Conservation (phyloP, 2,797 vertebrate species). For the Glyptemys insculpta region DNA sequence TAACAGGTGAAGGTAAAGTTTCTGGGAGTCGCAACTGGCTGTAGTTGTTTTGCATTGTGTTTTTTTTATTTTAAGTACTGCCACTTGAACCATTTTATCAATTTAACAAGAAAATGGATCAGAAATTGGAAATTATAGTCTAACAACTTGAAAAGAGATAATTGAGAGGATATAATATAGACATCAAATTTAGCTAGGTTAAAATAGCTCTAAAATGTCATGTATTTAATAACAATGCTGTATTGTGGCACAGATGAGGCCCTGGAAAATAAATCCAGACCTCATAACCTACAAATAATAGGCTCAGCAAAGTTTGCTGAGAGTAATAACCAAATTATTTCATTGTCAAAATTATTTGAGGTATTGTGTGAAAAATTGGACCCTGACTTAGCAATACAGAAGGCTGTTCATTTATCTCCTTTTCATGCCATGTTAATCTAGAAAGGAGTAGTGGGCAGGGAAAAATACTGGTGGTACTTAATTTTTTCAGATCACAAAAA, state of each 20-base stretch:
- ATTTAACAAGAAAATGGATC: background rate
- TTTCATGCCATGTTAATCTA: background rate
- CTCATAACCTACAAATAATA: background rate
- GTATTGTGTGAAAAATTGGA: background rate
- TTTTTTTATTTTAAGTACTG: background rate
- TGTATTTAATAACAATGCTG: background rate
- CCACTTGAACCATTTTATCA: background rate
- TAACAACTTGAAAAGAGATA: background rate
- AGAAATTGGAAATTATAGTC: background rate
- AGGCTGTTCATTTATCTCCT: background rate
- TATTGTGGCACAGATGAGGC: background rate
- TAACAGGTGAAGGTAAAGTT: background rate
- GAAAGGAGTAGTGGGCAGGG: background rate
- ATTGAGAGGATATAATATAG: background rate
- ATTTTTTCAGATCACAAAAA: background rate
- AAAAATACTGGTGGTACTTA: background rate
- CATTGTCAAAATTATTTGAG: background rate
- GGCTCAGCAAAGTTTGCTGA: background rate
- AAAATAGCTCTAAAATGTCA: background rate
- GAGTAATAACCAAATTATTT: background rate
- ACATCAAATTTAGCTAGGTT: background rate
- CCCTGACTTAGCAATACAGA: background rate
- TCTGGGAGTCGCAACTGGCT: background rate
- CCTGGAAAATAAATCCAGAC: background rate
- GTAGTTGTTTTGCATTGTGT: background rate